Evolutionary conservation across 2,888 invertebrate genomes (phyloP).

Genomic region (Drosophila meridionalis): DNA sequence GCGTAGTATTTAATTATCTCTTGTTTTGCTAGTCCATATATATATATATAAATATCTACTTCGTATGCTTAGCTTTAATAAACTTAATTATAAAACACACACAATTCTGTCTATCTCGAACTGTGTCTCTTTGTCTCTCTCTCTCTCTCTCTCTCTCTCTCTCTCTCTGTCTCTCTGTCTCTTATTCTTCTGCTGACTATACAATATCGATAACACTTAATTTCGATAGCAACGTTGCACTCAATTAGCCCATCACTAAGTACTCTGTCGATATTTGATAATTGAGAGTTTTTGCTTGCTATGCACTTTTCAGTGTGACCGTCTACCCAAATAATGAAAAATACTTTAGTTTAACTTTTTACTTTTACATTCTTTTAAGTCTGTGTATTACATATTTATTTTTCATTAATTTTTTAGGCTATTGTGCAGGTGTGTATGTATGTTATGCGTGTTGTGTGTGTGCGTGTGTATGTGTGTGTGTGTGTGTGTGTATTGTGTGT

Average conservation of each 20-base stretch:
- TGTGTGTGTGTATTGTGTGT: conserved; percentile 2
- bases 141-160: conserved; percentile 5
- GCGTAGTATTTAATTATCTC: conserved; percentile 8
- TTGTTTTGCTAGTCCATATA: conserved; percentile 11
- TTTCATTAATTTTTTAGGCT: conserved; percentile 19
- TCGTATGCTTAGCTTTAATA: conserved; percentile 21
- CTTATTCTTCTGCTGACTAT: neutral
- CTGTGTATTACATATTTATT: conserved; percentile 5
- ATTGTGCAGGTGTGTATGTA: conserved; percentile 13
- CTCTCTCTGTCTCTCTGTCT: neutral
- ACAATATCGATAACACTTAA: conserved; percentile 1
- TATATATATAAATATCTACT: neutral
- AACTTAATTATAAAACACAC: conserved; percentile 1
- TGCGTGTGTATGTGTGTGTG: neutral
- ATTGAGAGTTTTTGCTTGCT: conserved; percentile 10
- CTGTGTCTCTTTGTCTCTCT: conserved; percentile 7
- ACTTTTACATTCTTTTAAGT: conserved; percentile 14
- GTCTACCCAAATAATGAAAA: neutral
- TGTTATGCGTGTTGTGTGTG: neutral
- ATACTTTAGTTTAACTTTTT: conserved; percentile 20
- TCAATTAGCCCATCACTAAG: conserved; percentile 1
- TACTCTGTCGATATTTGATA: conserved; percentile 1
- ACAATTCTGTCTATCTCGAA: conserved; percentile 3
- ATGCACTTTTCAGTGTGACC: conserved; percentile 16
- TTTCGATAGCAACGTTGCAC: conserved; percentile 7